phyloP scores from a whole-genome alignment of 2,888 invertebrate genomes.

The Nesidiocoris tenuis region DNA sequence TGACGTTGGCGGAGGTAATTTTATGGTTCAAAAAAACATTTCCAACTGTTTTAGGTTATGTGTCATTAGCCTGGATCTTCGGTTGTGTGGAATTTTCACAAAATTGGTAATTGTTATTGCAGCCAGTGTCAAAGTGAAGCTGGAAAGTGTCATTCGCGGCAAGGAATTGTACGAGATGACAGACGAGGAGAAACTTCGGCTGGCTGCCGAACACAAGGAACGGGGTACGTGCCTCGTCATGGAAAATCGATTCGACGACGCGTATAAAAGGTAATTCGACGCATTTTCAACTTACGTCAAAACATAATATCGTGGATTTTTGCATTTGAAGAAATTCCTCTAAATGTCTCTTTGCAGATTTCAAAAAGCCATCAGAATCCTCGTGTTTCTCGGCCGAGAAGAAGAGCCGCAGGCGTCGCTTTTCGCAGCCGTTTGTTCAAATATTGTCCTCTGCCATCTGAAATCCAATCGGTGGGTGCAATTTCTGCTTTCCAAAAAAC shows the following conservation, averaged over 20 bases:
- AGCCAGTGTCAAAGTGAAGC: slow-evolving; percentile 28
- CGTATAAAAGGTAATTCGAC: slow-evolving; percentile 20
- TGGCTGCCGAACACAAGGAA: slow-evolving; percentile 36
- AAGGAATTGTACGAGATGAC: slow-evolving; percentile 30
- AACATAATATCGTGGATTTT: background rate
- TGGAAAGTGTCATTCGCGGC: slow-evolving; percentile 31
- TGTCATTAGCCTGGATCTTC: too few species aligned
- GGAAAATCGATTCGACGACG: slow-evolving; percentile 17
- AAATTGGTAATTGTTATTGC: background rate
- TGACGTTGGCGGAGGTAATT: slow-evolving; percentile 23
- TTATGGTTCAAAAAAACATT: too few species aligned
- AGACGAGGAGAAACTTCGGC: slow-evolving; percentile 25
- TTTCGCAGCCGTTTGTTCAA: slow-evolving; percentile 28
- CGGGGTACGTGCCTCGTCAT: slow-evolving; percentile 24
- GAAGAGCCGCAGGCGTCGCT: slow-evolving; percentile 29
- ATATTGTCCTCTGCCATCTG: slow-evolving; percentile 33
- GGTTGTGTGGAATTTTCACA: too few species aligned
- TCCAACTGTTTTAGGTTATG: too few species aligned
- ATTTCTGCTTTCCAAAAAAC: too few species aligned
- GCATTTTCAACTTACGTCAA: background rate
- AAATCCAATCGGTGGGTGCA: background rate
- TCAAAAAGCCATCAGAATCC: slow-evolving; percentile 31
- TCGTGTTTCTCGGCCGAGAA: slow-evolving; percentile 22
- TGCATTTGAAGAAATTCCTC: too few species aligned
- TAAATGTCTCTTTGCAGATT: slow-evolving; percentile 7